A percentile compares a stretch with the other conserved stretches of the same genome.
phyloP scores from a whole-genome alignment of 1,140 invertebrate genomes.

The Melitaea cinxia region DNA sequence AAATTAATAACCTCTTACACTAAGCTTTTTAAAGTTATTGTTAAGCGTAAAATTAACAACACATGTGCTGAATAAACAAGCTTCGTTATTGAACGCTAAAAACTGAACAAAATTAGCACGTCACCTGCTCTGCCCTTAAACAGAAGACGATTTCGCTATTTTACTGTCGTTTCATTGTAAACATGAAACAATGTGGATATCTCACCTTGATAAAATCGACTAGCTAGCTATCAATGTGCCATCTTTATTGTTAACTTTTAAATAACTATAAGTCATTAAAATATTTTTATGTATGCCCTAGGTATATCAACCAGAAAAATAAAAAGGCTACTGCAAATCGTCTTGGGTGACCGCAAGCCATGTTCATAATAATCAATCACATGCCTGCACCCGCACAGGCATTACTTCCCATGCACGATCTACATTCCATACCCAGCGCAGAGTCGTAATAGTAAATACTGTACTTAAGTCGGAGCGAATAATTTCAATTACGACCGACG shows the following conservation, averaged over 20 bases:
- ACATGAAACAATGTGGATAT: conserved; percentile 21
- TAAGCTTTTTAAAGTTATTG: too few species aligned
- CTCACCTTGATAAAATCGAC: conserved; percentile 37
- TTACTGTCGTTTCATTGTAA: conserved; percentile 27
- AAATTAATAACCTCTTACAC: too few species aligned
- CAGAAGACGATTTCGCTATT: conserved; percentile 23
- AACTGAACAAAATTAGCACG: conserved; percentile 2
- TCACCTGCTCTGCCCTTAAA: conserved; percentile 16
- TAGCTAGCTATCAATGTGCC: conserved; percentile 29
- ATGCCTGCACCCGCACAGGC: conserved; percentile 30
- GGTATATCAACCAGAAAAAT: neutral
- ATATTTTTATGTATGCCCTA: neutral
- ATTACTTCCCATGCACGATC: conserved; percentile 41
- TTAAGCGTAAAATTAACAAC: too few species aligned
- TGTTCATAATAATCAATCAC: conserved; percentile 40
- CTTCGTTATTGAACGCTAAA: neutral
- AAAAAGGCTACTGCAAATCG: conserved; percentile 9
- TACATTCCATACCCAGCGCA: conserved; percentile 34
- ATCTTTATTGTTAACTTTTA: conserved; percentile 10
- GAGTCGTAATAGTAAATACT: conserved; percentile 34
- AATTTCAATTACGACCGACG: conserved; percentile 29
- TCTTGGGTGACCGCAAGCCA: conserved; percentile 22
- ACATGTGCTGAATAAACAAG: too few species aligned
- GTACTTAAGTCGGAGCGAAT: conserved; percentile 25
- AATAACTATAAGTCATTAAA: neutral